Evolutionary conservation across 2,113 vertebrate species (phyloP), one percentile per base, ranked within the genome.

Genomic region (Cheilinus undulatus): DNA sequence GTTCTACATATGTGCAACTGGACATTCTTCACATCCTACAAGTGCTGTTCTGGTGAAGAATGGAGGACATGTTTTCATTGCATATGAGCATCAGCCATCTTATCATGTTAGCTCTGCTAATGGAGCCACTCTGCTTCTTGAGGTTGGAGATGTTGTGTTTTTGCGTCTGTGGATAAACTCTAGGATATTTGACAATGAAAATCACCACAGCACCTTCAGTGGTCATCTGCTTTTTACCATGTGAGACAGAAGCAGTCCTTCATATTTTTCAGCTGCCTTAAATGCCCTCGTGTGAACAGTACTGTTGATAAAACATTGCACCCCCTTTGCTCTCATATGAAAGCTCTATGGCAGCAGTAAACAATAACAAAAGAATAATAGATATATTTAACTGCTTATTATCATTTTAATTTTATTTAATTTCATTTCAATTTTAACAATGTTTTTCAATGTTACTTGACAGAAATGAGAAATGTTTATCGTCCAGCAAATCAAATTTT

Each of bases 111-210:
- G 0, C 0, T 23, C 70, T 61, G 8, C 74, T n/a, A 86, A 84
- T 62, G 67, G 70, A 7, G 74, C 6, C 54, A 84, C 74, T 0
- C 27, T 84, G 54, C 14, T 73, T 13, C 53, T 84, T 38, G 78
- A 86, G 58, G 58, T 65, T 0, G 78, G 78, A 66, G 85, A 87
- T 62, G 62, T 76, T 0, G 79, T 87, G 45, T 76, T 68, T 80
- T n/a, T 80, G 30, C 42, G 1, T 48, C 43, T n/a, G 52, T 40
- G 24, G 65, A 0, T 0, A 0, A 42, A 23, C 7, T 0, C 61
- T 26, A 40, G n/a, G 40, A 58, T 87, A 3, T 57, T 0, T 87
- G 85, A 85, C 10, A 12, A 2, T 82, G 0, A 0, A 13, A 2
- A 65, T 3, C 2, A 23, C 0, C 36, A 32, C 3, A 79, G 40